Evolutionary conservation across 2,113 vertebrate species (phyloP).

Genomic region (Cyprinus carpio): DNA sequence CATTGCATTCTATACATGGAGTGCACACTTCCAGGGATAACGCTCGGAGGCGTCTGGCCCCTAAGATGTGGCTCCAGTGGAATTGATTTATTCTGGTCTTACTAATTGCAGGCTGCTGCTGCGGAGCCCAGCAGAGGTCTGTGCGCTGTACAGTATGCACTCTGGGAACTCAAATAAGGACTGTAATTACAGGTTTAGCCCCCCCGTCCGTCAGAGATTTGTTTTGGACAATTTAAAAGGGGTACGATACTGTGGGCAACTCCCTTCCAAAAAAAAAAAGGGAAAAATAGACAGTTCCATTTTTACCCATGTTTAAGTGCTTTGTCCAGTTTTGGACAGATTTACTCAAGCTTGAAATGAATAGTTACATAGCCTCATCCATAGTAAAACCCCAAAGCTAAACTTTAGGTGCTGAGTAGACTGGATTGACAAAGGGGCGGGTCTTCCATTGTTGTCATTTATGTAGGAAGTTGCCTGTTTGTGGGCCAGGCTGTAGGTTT

Average conservation of each 20-base stretch:
- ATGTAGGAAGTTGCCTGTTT: conserved; percentile 41
- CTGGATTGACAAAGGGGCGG: neutral
- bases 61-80: conserved; percentile 40
- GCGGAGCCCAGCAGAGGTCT: conserved; percentile 9
- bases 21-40: conserved; percentile 6
- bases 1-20: neutral
- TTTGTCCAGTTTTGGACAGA: conserved; percentile 3
- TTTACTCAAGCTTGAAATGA: conserved; percentile 23
- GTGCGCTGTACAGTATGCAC: neutral
- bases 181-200: conserved; percentile 28
- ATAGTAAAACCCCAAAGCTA: neutral
- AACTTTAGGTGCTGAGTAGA: conserved; percentile 12
- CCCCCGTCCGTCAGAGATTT: conserved; percentile 18
- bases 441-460: conserved; percentile 40
- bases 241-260: conserved; percentile 9
- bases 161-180: conserved; percentile 17
- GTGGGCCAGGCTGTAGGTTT: conserved; percentile 33
- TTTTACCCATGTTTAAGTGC: neutral
- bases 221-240: conserved; percentile 29
- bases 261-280: conserved; percentile 19
- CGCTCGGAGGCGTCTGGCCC: conserved; percentile 4
- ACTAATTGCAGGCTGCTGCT: conserved; percentile 42
- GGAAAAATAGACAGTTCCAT: neutral
- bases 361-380: conserved; percentile 6
- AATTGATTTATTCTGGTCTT: conserved; percentile 46